Evolutionary conservation across 2,888 invertebrate genomes (phyloP), one percentile per base, ranked within the genome.

Genomic region (Callinectes sapidus): DNA sequence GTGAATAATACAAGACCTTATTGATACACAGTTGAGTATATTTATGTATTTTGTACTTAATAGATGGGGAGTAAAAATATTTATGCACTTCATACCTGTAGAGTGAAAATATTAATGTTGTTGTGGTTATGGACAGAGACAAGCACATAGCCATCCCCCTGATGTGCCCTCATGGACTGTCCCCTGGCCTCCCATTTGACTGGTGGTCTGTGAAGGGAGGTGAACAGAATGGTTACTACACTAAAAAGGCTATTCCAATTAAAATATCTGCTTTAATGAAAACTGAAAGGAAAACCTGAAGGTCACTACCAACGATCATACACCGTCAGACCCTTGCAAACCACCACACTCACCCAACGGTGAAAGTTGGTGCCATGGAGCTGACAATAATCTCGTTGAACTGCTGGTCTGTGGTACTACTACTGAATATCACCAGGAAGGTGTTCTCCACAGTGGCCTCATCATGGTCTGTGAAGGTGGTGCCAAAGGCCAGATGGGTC

Each of bases 361-460:
- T 39, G 54, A 91, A 87, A 8, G 91, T 71, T 18, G 91, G 39
- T 18, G 61, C 87, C n/a, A 48, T 32, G 18, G 66, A 48, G 32
- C 87, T 71, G 18, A 91, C 91, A 66, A 54, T 48, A 8, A 91
- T 66, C 32, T 91, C 55, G 28, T 91, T 35, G n/a, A 91, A 87
- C 32, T 87, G 87, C 3, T 91, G 91, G n/a, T 48, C 32, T 8
- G 39, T 55, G 14, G 23, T 28, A 16, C 87, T 88, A 48, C 71
- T 28, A 23, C 48, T 32, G 48, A 91, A 91, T 1, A 87, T 18
- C 14, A 91, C 71, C 42, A 91, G 71, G n/a, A 91, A 91, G 18
- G 61, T 42, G 14, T 39, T 91, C 32, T 88, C 66, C 23, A 39
- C 13, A 6, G 87, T 48, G 42, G 42, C 48, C 14, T 87, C 91